Evolutionary conservation across 1,140 invertebrate genomes (phyloP), one percentile per base, ranked within the genome.

Genomic region (Drosophila kikkawai): DNA sequence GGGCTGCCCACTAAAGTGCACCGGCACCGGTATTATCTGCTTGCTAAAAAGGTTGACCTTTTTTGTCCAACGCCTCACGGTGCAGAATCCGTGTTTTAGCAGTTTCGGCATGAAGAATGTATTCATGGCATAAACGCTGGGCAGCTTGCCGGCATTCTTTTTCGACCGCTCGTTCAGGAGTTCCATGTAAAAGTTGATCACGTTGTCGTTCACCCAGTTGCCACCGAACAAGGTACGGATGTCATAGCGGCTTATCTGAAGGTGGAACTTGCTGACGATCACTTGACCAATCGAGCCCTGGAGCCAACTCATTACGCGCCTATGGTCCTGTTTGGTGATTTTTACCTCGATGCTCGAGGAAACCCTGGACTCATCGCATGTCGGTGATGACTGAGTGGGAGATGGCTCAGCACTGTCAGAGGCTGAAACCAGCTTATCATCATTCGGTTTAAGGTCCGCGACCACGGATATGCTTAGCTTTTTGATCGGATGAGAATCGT

Each of bases 161-260:
- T 99, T 93, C 97, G 61, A 99, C 0, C 92, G 92, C 34, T 93
- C 79, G 0, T 64, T 93, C 19, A 93, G 29, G 3, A 93, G 47
- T 22, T 86, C 84, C 92, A 93, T 93, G 36, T 93, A 93, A 37
- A 93, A 93, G 36, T 93, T 93, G 9, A 93, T 99, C 2, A 99
- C 96, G 93, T 99, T 98, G 93, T 99, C 98, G 91, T 99, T 99
- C 0, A 99, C 93, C 98, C 98, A 99, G 92, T 97, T 97, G 0
- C 96, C 93, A 0, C 96, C 96, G 0, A 34, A 86, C 4, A 99
- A 92, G 0, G 98, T 99, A 63, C 95, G 93, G n/a, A 99, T 95
- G 93, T 99, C 98, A 15, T 93, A 93, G 60, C 95, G 80, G 75
- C 93, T 91, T 76, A 95, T 95, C 59, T 93, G 94, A 39, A 95